These are phyloP conservation scores for Spondyliosoma cantharus DNA, from an alignment of 2,797 vertebrate genomes.

Conservation along the genomic window DNA sequence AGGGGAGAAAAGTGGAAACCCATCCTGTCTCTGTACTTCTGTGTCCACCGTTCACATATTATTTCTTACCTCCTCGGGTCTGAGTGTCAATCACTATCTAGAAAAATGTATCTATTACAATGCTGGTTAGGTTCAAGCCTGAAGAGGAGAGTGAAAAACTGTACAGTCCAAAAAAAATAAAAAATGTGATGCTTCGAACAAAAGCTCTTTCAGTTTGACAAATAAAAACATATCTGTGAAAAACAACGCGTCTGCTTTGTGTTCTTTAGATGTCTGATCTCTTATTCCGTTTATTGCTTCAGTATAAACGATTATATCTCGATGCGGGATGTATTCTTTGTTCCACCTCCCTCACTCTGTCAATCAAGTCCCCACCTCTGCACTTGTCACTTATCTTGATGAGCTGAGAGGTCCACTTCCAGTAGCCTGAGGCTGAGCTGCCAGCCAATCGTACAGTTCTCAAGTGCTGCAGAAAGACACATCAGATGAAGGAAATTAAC, in stretches of 20 bases:
- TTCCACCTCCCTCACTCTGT: not conserved
- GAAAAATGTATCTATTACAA: conserved; percentile 74
- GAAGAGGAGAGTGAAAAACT: conserved; percentile 66
- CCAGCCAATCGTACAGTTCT: not conserved
- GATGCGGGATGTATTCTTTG: not conserved
- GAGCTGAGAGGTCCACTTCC: not conserved
- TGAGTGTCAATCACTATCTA: conserved; percentile 77
- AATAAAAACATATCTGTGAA: conserved; percentile 87
- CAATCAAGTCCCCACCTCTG: not conserved
- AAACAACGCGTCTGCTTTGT: conserved; percentile 48
- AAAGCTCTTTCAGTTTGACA: conserved; percentile 84
- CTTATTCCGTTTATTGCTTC: not conserved
- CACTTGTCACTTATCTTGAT: conserved; percentile 27
- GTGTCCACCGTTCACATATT: conserved; percentile 63
- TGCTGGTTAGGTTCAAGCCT: conserved; percentile 75
- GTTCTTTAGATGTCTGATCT: conserved; percentile 29
- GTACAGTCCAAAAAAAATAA: conserved; percentile 75
- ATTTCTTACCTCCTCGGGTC: conserved; percentile 71
- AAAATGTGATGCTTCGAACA: conserved; percentile 80
- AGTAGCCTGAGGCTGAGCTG: not conserved
- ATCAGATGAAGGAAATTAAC: not conserved
- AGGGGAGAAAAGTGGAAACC: conserved; percentile 56
- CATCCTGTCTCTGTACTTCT: conserved; percentile 72
- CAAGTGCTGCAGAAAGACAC: not conserved
- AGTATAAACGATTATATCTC: not conserved